phyloP scores from a whole-genome alignment of 2,113 vertebrate genomes.

The Muscicapa adusta region DNA sequence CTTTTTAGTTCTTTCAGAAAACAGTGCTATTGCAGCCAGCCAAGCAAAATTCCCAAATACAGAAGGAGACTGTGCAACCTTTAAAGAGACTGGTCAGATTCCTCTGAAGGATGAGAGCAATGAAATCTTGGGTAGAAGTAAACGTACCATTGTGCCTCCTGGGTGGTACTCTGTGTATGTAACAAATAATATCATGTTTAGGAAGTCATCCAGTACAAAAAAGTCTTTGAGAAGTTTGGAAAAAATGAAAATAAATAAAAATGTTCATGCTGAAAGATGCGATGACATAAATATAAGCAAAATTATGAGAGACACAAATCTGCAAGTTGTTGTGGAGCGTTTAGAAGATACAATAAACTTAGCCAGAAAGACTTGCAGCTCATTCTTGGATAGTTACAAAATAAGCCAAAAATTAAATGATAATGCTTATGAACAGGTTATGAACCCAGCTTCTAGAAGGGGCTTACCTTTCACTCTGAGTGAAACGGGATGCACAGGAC shows the following conservation, averaged over 20 bases:
- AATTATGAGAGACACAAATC: slow-evolving; percentile 70
- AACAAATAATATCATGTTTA: slow-evolving; percentile 81
- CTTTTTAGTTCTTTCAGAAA: slow-evolving; percentile 68
- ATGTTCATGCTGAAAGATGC: slow-evolving; percentile 42
- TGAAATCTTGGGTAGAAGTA: slow-evolving; percentile 69
- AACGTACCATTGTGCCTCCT: slow-evolving; percentile 84
- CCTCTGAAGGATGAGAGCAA: slow-evolving; percentile 42
- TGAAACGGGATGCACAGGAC: slow-evolving; percentile 36
- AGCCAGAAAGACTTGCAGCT: slow-evolving; percentile 47
- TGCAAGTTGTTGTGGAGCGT: slow-evolving; percentile 77
- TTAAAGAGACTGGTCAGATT: not conserved
- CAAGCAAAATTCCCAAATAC: slow-evolving; percentile 1
- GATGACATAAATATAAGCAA: slow-evolving; percentile 63
- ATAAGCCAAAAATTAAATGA: slow-evolving; percentile 60
- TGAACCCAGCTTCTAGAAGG: slow-evolving; percentile 17
- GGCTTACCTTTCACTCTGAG: slow-evolving; percentile 26
- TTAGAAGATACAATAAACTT: slow-evolving; percentile 75
- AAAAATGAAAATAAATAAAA: slow-evolving; percentile 36
- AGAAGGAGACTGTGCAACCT: not conserved
- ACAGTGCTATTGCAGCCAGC: slow-evolving; percentile 17
- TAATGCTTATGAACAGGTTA: slow-evolving; percentile 11
- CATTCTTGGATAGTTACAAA: slow-evolving; percentile 56
- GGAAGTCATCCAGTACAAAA: slow-evolving; percentile 66
- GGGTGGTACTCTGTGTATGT: slow-evolving; percentile 87
- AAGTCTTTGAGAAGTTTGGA: slow-evolving; percentile 32